These are phyloP conservation scores for Megatriorchis doriae DNA, from an alignment of 2,113 vertebrate genomes.

Conservation along the genomic window DNA sequence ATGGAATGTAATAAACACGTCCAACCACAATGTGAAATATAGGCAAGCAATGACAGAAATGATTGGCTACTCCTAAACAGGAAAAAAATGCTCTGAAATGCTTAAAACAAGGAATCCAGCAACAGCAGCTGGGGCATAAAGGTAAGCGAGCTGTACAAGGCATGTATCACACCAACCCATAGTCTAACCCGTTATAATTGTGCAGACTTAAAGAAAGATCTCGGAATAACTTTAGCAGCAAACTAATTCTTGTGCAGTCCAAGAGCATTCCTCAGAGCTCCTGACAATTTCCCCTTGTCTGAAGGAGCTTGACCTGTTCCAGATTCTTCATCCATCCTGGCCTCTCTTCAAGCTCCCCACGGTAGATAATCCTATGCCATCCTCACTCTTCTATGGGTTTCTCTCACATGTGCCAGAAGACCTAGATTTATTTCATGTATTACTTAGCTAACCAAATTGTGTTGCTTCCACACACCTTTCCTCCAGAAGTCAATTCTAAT, in stretches of 20 bases:
- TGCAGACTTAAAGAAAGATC: neutral
- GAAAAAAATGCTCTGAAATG: neutral
- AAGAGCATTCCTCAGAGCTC: neutral
- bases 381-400: neutral
- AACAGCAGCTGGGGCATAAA: neutral
- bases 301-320: neutral
- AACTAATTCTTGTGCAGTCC: neutral
- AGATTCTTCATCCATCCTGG: neutral
- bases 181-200: neutral
- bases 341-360: neutral
- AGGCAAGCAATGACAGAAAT: neutral
- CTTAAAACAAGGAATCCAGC: neutral
- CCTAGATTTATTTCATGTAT: neutral
- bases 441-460: neutral
- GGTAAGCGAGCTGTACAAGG: neutral
- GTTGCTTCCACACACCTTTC: neutral
- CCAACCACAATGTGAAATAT: fast-evolving
- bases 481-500: neutral
- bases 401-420: neutral
- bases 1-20: neutral
- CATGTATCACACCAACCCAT: neutral
- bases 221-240: neutral
- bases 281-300: neutral
- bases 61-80: too few relatives aligned
- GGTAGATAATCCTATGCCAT: neutral